Conservation (phyloP, 2,113 vertebrate genomes). For the Nannobrachium achirus region DNA sequence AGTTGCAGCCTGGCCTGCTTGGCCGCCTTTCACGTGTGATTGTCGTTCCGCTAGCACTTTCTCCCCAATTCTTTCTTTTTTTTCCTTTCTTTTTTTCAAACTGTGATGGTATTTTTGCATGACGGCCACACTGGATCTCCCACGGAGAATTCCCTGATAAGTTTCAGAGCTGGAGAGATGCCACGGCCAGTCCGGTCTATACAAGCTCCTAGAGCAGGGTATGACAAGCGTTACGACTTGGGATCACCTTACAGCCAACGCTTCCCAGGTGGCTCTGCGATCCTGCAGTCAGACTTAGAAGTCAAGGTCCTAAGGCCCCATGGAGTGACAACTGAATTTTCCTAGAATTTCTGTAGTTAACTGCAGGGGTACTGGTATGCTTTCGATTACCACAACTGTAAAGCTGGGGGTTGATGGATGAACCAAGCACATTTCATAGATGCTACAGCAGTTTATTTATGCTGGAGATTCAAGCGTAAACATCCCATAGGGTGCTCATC, state of each 20-base stretch:
- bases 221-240: slow-evolving; percentile 44
- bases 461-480: slow-evolving; percentile 26
- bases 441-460: slow-evolving; percentile 27
- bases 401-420: slow-evolving; percentile 11
- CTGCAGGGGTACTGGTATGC: slow-evolving; percentile 5
- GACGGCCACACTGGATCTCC: slow-evolving; percentile 6
- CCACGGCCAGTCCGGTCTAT: slow-evolving; percentile 18
- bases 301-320: slow-evolving; percentile 26
- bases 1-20: not conserved
- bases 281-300: slow-evolving; percentile 36
- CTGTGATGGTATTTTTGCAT: not conserved
- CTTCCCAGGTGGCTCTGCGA: slow-evolving; percentile 36
- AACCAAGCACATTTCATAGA: slow-evolving; percentile 18
- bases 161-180: slow-evolving; percentile 32
- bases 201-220: slow-evolving; percentile 18
- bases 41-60: not conserved
- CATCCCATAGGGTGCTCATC: not conserved
- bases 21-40: not conserved
- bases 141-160: slow-evolving; percentile 27
- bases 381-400: slow-evolving; percentile 25
- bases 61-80: slow-evolving; percentile 21
- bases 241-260: slow-evolving; percentile 47
- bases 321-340: slow-evolving; percentile 37
- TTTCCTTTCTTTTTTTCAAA: slow-evolving; percentile 29
- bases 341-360: slow-evolving; percentile 29